Conservation (phyloP, 2,113 vertebrate genomes). For the Phoenicopterus ruber region DNA sequence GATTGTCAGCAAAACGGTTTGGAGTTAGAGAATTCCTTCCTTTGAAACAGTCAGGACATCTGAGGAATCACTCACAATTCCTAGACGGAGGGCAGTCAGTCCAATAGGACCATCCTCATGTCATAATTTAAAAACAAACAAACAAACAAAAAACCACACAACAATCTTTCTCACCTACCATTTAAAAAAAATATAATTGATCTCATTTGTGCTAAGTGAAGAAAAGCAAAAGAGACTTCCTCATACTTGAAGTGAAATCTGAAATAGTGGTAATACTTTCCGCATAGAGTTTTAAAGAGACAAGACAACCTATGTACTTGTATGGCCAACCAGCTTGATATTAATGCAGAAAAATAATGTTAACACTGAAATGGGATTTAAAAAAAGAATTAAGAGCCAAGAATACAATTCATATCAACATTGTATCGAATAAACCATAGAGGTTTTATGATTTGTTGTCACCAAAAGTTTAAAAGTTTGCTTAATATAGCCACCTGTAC, state of each 20-base stretch:
- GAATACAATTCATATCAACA: not conserved
- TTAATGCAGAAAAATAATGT: not conserved
- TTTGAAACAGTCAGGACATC: not conserved
- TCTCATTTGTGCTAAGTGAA: not conserved
- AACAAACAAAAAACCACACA: not conserved
- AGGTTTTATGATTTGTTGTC: not conserved
- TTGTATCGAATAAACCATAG: not conserved
- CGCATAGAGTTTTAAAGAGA: not conserved
- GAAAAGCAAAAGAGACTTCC: not conserved
- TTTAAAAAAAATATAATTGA: not conserved
- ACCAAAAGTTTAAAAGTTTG: not conserved
- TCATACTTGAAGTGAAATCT: not conserved
- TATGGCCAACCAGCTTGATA: not conserved
- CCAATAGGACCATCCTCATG: not conserved
- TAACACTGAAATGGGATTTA: not conserved
- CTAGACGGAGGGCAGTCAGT: not conserved
- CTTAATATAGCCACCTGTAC: not conserved
- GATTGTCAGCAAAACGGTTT: accelerated
- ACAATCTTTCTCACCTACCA: not conserved
- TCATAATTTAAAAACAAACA: not conserved
- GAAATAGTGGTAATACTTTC: not conserved
- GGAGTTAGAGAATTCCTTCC: not conserved
- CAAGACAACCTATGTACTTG: not conserved
- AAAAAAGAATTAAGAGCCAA: not conserved
- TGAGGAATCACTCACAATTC: not conserved